Evolutionary conservation across 2,797 vertebrate species (phyloP), one percentile per base, ranked within the genome.

Genomic region (Pempheris klunzingeri): DNA sequence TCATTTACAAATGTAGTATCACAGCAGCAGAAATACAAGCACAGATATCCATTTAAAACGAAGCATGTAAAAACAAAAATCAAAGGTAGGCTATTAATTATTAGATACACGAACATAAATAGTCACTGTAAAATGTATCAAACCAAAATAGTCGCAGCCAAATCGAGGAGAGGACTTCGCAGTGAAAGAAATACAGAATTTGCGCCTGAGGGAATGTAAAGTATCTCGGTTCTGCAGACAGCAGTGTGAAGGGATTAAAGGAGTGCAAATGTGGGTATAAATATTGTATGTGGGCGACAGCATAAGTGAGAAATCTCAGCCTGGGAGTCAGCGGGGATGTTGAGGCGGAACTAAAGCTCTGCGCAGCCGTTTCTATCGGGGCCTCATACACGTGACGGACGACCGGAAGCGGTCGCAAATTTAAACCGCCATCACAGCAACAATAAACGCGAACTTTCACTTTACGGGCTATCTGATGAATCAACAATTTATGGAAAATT

Each of bases 371-470:
- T 92, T 90, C 81, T 41, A 15, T 63, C 75, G 14, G 81, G 76
- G 62, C 39, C 41, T 38, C 8, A 1, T 32, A 34, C 66, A 71
- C 20, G 3, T 76, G 7, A 83, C 82, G 88, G 83, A 88, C 86
- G 38, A 32, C 82, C 88, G 84, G 88, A 92, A 91, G 82, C 59
- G 65, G 83, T 67, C 49, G 69, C 77, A 89, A 87, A 92, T 93
- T 91, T 88, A 84, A 92, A 93, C 88, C 68, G 62, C 78, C 81
- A 68, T 87, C 86, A 81, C 82, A 85, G 72, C 77, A 86, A 90
- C 87, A 88, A 89, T 78, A 91, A 80, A 82, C 44, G 60, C 84
- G 70, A 47, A 77, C 49, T 80, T 84, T 86, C n/a, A 70, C 52
- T 74, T 59, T 22, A 22, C 62, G 69, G 28, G 60, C 65, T 38